Conservation (phyloP, 2,113 vertebrate genomes). For the Larimichthys crocea region DNA sequence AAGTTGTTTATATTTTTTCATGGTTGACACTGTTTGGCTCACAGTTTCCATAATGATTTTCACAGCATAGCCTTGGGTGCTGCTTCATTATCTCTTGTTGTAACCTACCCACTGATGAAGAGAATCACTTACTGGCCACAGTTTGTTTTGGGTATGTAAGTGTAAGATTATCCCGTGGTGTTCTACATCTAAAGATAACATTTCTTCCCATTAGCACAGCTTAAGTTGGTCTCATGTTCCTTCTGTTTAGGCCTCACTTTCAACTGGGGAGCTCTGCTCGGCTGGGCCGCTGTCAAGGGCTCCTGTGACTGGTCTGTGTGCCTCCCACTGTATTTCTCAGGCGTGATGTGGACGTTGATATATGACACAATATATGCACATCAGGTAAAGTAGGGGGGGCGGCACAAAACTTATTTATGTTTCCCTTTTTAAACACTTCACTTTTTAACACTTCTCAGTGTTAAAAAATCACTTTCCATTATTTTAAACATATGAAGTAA, state of each 20-base stretch:
- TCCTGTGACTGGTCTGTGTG: slow-evolving; percentile 94
- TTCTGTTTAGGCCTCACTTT: slow-evolving; percentile 89
- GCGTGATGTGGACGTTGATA: slow-evolving; percentile 95
- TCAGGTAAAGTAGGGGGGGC: slow-evolving; percentile 85
- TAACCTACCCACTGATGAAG: slow-evolving; percentile 96
- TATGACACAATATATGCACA: slow-evolving; percentile 98
- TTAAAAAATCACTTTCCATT: background rate
- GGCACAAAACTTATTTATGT: too few species aligned
- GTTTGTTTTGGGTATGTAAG: slow-evolving; percentile 87
- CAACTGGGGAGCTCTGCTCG: slow-evolving; percentile 96
- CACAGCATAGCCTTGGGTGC: slow-evolving; percentile 91
- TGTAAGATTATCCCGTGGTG: background rate
- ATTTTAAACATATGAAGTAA: background rate
- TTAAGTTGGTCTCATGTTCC: background rate
- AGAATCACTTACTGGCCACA: slow-evolving; percentile 97
- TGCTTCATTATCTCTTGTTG: slow-evolving; percentile 90
- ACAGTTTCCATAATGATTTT: slow-evolving; percentile 19
- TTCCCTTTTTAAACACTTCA: background rate
- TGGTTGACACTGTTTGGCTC: background rate
- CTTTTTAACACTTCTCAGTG: background rate
- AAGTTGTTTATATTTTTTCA: background rate
- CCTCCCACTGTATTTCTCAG: slow-evolving; percentile 93
- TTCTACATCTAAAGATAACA: background rate
- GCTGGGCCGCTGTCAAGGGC: slow-evolving; percentile 92
- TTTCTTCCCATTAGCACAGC: background rate